These are phyloP conservation scores for Eumacrocentrus americanus DNA, from an alignment of 2,888 invertebrate species.

Conservation along the genomic window DNA sequence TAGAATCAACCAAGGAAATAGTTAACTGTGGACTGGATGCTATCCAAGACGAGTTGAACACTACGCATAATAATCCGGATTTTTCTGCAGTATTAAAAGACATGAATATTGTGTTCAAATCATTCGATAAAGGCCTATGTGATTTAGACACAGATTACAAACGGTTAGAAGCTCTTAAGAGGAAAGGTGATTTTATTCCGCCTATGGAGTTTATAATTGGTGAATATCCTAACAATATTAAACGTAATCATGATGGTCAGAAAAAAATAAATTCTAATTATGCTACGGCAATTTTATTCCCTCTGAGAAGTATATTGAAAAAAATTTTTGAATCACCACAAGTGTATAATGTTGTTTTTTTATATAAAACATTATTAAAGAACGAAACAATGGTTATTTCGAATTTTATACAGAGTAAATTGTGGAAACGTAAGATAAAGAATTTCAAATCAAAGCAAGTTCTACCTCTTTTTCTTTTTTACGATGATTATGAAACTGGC, in stretches of 20 bases:
- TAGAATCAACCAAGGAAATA: neutral
- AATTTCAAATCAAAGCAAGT: slow-evolving; percentile 23
- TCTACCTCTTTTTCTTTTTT: slow-evolving; percentile 29
- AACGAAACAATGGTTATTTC: slow-evolving; percentile 21
- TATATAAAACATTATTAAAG: slow-evolving; percentile 16
- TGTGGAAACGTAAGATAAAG: slow-evolving; percentile 20
- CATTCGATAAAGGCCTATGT: neutral
- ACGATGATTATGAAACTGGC: slow-evolving; percentile 32
- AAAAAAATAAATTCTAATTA: neutral
- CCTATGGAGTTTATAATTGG: too few species aligned
- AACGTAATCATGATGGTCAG: neutral
- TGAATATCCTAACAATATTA: neutral
- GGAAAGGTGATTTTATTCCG: neutral
- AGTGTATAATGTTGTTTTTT: slow-evolving; percentile 14
- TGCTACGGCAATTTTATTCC: slow-evolving; percentile 13
- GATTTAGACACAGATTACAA: neutral
- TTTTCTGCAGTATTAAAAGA: neutral
- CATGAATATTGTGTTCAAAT: slow-evolving; percentile 1
- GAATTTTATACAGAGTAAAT: slow-evolving; percentile 29
- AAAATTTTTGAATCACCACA: slow-evolving; percentile 23
- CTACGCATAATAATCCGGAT: neutral
- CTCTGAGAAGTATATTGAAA: slow-evolving; percentile 19
- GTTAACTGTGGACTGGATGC: neutral
- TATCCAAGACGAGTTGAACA: neutral
- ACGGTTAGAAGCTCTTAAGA: neutral